A percentile compares a stretch with the other conserved stretches of the same genome.
phyloP scores from a whole-genome alignment of 2,797 vertebrate species.

The Danio kyathit region DNA sequence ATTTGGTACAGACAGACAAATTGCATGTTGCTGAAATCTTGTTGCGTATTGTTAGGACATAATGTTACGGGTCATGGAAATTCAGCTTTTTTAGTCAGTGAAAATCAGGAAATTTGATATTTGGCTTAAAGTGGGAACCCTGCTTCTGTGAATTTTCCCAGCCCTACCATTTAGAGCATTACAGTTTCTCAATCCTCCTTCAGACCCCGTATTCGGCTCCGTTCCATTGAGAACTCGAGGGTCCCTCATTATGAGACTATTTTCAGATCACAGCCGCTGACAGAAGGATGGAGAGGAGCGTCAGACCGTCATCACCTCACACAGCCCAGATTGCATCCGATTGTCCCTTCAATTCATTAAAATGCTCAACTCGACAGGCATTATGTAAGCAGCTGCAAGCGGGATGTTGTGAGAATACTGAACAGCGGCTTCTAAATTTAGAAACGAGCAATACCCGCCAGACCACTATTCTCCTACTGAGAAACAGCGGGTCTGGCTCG shows the following conservation, averaged over 20 bases:
- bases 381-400: constrained; percentile 73
- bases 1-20: no score
- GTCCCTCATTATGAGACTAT: constrained; percentile 64
- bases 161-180: not conserved
- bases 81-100: no score
- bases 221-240: constrained; percentile 27
- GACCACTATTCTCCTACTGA: constrained; percentile 44
- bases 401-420: constrained; percentile 56
- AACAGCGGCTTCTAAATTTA: constrained; percentile 67
- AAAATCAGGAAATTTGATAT: no score
- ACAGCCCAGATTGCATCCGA: constrained; percentile 54
- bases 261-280: constrained; percentile 60
- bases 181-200: constrained; percentile 18
- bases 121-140: no score
- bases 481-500: not conserved
- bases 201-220: not conserved
- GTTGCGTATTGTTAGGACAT: no score
- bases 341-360: constrained; percentile 62
- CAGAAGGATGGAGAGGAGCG: constrained; percentile 68
- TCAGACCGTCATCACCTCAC: constrained; percentile 66
- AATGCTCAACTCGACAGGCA: constrained; percentile 61
- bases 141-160: not conserved
- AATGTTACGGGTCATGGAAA: no score
- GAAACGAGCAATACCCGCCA: constrained; percentile 52
- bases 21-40: no score